Base-by-base conservation (phyloP, 2,888 invertebrate species). In the Leptinotarsa haldemani region DNA sequence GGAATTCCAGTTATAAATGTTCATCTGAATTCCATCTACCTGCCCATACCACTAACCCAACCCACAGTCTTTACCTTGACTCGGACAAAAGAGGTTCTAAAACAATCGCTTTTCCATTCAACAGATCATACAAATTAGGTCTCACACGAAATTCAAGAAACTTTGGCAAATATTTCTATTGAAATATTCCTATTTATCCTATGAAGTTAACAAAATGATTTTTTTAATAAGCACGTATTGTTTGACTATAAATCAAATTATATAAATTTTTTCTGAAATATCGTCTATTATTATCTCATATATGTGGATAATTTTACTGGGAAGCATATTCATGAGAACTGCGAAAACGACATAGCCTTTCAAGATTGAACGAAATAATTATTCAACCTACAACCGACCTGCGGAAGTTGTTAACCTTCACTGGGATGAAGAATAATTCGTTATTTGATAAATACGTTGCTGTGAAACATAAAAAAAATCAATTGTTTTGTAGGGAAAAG, bases 361-460 rank as follows among this genome's bases (percentile, higher is more conserved):
- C 22, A 12, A 22, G 20, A 20, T 15, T 13, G 15, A 13, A 56
- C 13, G 56, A 56, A 56, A 7, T 56, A 56, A 56, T 18, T 56
- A 22, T 4, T 22, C 56, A 20, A 56, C 56, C 56, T 56, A 56
- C 56, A 13, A 56, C 13, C 22, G 22, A 13, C 22, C 15, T 22
- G 56, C 20, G 56, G 56, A 56, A 56, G 56, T 22, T 56, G 56
- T 56, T 56, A 20, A 56, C 56, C 56, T 56, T 56, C 22, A 22
- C 1, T 22, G 22, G 22, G 22, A 56, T 56, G 56, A 25, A 20
- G 22, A 25, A 56, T 20, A 56, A 40, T 4, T 25, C 22, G 56
- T 22, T 4, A 56, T 13, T 22, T 20, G 25, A 56, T 13, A 9
- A 40, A 40, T 12, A 40, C 40, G 0, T 2, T 7, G 30, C 30